Evolutionary conservation across 1,140 invertebrate genomes (phyloP).

Genomic region (Chrysoperla carnea): DNA sequence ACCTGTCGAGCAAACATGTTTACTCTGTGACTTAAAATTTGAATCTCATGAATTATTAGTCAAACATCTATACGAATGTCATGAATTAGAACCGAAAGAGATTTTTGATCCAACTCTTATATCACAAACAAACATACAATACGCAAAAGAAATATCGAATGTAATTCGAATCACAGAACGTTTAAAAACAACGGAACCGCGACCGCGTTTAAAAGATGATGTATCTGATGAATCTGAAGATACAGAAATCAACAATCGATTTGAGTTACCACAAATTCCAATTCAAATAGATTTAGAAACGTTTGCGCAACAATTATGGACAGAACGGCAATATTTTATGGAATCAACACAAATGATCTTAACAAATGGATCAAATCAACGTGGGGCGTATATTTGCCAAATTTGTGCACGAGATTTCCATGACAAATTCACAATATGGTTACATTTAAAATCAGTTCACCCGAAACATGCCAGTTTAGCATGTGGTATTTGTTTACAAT

Average conservation of each 20-base stretch:
- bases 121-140: background rate
- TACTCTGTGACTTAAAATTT: background rate
- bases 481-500: constrained; percentile 36
- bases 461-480: constrained; percentile 32
- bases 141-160: background rate
- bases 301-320: background rate
- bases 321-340: background rate
- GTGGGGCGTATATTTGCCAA: constrained; percentile 11
- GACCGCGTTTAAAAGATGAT: too few species aligned
- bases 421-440: constrained; percentile 31
- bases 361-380: background rate
- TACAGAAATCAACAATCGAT: too few species aligned
- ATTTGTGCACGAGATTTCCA: constrained; percentile 30
- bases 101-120: constrained; percentile 1
- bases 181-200: background rate
- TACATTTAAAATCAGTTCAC: constrained; percentile 35
- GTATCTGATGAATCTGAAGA: too few species aligned
- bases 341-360: background rate
- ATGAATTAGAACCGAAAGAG: background rate
- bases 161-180: background rate
- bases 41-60: background rate
- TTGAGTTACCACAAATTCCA: too few species aligned
- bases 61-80: background rate
- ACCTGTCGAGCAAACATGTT: background rate
- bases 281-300: background rate